Evolutionary conservation across 2,888 invertebrate species (phyloP), one percentile per base, ranked within the genome.

Genomic region (Hololepta plana): DNA sequence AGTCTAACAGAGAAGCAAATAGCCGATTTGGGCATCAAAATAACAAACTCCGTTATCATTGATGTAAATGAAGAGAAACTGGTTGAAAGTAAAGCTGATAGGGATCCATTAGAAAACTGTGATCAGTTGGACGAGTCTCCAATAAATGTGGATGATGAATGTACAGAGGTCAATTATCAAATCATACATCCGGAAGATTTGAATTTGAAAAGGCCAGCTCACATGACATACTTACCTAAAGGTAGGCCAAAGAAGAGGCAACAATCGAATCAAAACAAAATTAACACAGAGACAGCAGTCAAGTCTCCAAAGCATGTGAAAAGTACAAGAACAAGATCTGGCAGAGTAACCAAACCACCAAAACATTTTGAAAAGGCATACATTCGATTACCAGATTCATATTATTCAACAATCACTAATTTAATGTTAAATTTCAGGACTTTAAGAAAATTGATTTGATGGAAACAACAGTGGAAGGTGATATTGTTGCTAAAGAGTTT

Each of bases 141-240:
- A n/a, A n/a, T n/a, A n/a, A n/a, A 20, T 9, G n/a, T 31, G 8
- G 27, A 28, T 11, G 30, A 37, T 23, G 22, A 23, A n/a, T 19
- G 32, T n/a, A 27, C 38, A 12, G 33, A 33, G 29, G 28, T 44
- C 35, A 35, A 48, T 5, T 49, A 47, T 35, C 41, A 48, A 29
- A 38, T 51, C 15, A 42, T 51, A 8, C 46, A 44, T 33, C 51
- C 51, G 2, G 46, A 46, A 33, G 49, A 51, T 31, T 33, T 49
- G 23, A 43, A 44, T 36, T 37, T 49, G 30, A 43, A 40, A 35
- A 45, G 41, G 24, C 29, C 46, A 40, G 38, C 40, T 13, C 23
- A 32, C 7, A 27, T 32, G 12, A 34, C 28, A 24, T 33, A 41
- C 24, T 28, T 32, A 20, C 30, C 32, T 15, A 36, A 46, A 25